These are phyloP conservation scores for Scatophagus argus DNA, from an alignment of 2,113 vertebrate species.

Conservation along the genomic window DNA sequence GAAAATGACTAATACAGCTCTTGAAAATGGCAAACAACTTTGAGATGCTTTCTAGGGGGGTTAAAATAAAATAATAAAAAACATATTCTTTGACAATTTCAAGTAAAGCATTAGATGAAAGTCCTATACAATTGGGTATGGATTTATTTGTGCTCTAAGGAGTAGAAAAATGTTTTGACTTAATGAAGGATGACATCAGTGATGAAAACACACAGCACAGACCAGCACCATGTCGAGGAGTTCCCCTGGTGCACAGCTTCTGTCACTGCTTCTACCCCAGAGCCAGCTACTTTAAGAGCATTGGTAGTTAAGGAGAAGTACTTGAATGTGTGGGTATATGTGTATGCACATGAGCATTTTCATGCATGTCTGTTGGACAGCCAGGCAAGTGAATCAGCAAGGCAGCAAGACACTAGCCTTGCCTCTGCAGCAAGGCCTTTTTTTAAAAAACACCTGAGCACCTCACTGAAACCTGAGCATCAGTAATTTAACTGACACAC, in stretches of 20 bases:
- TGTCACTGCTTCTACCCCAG: conserved; percentile 58
- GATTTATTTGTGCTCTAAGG: conserved; percentile 38
- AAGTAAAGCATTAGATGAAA: conserved; percentile 40
- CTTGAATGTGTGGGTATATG: conserved; percentile 11
- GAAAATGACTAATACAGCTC: background rate
- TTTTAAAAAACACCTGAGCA: conserved; percentile 37
- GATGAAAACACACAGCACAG: conserved; percentile 13
- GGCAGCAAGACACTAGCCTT: conserved; percentile 27
- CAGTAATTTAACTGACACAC: conserved; percentile 26
- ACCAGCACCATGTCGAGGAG: conserved; percentile 56
- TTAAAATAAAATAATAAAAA: background rate
- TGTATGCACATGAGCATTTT: background rate
- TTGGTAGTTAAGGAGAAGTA: conserved; percentile 55
- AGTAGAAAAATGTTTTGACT: conserved; percentile 34
- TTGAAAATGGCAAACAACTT: background rate
- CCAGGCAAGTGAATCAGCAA: conserved; percentile 37
- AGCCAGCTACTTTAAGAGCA: conserved; percentile 65
- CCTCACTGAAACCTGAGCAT: conserved; percentile 37
- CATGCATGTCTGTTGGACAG: background rate
- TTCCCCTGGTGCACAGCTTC: conserved; percentile 48
- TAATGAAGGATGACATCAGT: conserved; percentile 53
- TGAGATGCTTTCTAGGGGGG: background rate
- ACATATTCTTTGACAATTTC: conserved; percentile 4
- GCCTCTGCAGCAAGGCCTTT: conserved; percentile 38
- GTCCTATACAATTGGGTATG: conserved; percentile 12